phyloP scores from a whole-genome alignment of 2,113 vertebrate species.

The Onychostruthus taczanowskii region DNA sequence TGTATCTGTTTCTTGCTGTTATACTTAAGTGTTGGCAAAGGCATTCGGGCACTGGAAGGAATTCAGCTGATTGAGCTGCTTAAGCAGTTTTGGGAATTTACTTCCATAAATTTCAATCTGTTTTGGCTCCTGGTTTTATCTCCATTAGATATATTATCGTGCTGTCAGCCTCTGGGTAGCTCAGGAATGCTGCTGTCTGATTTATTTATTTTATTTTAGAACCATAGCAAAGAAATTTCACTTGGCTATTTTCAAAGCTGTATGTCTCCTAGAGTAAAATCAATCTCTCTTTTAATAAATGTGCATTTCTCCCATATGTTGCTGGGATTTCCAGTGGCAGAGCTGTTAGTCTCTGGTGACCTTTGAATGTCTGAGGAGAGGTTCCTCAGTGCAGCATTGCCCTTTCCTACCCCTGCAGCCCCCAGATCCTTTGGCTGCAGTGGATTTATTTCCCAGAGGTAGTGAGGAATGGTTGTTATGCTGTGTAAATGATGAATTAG shows the following conservation, averaged over 20 bases:
- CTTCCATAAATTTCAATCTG: not conserved
- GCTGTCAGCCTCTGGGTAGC: not conserved
- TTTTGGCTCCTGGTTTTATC: conserved; percentile 30
- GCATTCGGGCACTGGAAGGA: not conserved
- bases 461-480: not conserved
- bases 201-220: not conserved
- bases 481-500: not conserved
- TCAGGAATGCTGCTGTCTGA: not conserved
- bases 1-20: not conserved
- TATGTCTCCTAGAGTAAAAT: not conserved
- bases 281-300: not conserved
- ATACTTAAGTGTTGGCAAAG: not conserved
- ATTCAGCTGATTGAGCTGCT: not conserved
- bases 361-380: not conserved
- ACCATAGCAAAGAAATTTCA: not conserved
- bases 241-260: not conserved
- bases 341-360: not conserved
- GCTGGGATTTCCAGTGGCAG: not conserved
- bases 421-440: not conserved
- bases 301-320: not conserved
- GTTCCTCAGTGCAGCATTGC: not conserved
- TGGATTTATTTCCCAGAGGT: not conserved
- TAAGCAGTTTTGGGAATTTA: conserved; percentile 9
- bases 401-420: not conserved
- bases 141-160: not conserved